Evolutionary conservation across 2,797 vertebrate species (phyloP), one percentile per base, ranked within the genome.

Genomic region (Gymnothorax reevesii): DNA sequence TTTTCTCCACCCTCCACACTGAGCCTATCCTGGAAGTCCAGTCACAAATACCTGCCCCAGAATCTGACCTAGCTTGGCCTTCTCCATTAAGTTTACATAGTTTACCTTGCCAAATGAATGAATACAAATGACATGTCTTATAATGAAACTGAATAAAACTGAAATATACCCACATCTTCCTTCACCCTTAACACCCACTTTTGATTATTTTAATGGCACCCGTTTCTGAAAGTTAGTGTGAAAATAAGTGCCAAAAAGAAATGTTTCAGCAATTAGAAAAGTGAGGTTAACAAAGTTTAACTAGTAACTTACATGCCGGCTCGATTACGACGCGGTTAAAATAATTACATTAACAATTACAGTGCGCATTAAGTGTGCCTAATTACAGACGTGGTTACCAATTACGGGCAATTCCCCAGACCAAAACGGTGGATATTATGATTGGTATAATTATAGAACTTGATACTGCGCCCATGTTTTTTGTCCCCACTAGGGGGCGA

Each of bases 391-490:
- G 83, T 89, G 84, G 91, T 90, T 89, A 93, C 94, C 93, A 91
- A 96, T 96, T 96, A 95, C 88, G 91, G 92, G 92, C 85, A 91
- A 93, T 93, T 42, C 87, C 92, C 3, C 75, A 3, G 85, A 25
- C 54, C 8, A 71, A 82, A 82, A 42, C 49, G 60, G 25, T 3
- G 27, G 60, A 73, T 20, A n/a, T 86, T 85, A 62, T 6, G 87
- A 89, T 85, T 90, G 7, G 3, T 84, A 89, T 75, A 25, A 73
- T 73, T 59, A 86, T 69, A 57, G 13, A 87, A 88, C 85, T 89
- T 3, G 3, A 83, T 42, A 88, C 12, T 84, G 25, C 84, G 85
- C 87, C 88, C 55, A 60, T 52, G 88, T 90, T 90, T 55, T 92
- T 80, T 77, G 9, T 7, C 73, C 10, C 42, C 75, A 79, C 42